A percentile compares a stretch with the other conserved stretches of the same genome.
These are phyloP conservation scores for Vidua chalybeata DNA, from an alignment of 2,113 vertebrate genomes.

Conservation along the genomic window DNA sequence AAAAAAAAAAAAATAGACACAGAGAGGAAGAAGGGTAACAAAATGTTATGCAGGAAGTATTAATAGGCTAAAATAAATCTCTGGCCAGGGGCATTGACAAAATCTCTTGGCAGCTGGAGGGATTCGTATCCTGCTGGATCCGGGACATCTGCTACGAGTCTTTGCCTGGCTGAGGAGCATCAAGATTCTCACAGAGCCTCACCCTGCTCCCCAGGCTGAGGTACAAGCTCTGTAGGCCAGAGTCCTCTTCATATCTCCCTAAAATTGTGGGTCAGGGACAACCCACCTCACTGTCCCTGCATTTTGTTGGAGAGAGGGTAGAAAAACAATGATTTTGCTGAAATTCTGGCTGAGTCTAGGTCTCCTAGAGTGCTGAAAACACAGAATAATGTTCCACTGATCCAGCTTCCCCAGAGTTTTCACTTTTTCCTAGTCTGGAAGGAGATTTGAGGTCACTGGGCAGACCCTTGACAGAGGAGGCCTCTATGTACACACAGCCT, in stretches of 20 bases:
- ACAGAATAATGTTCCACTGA: accelerated
- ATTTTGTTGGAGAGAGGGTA: neutral
- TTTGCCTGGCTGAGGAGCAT: neutral
- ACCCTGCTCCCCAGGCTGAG: neutral
- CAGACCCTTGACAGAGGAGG: neutral
- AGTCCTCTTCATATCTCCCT: neutral
- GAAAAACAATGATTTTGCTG: neutral
- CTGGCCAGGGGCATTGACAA: neutral
- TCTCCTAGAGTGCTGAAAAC: neutral
- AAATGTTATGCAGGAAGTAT: constrained; percentile 22
- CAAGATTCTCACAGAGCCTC: neutral
- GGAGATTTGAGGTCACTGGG: neutral
- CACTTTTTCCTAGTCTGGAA: neutral
- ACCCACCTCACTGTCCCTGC: neutral
- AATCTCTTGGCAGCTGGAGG: neutral
- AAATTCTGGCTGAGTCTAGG: neutral
- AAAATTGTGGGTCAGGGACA: neutral
- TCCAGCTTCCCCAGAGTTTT: too few species aligned
- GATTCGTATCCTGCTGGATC: neutral
- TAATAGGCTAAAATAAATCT: constrained; percentile 50
- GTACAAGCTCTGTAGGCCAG: neutral
- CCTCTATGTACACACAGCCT: neutral
- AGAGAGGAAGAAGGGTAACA: neutral
- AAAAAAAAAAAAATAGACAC: neutral
- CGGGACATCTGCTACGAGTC: neutral